These are phyloP conservation scores for Aurelia sp. DNA, from an alignment of 30 jellyfish, hydroid and myxozoan species.

Conservation along the genomic window DNA sequence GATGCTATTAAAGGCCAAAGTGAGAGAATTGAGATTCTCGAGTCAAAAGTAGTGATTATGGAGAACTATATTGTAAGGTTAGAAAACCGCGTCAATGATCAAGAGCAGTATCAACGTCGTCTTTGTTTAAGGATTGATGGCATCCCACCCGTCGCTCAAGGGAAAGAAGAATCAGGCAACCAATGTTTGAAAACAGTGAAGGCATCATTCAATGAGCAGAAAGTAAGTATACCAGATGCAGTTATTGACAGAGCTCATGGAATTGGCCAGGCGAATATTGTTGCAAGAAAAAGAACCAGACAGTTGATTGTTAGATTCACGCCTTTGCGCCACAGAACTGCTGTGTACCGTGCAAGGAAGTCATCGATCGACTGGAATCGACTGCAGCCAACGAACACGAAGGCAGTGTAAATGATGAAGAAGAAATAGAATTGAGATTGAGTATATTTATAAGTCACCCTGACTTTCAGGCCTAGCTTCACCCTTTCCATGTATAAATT, in stretches of 20 bases:
- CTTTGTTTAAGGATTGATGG: constrained; percentile 46
- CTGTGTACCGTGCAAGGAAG: not conserved
- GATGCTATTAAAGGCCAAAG: not conserved
- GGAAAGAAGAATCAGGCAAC: constrained; percentile 40
- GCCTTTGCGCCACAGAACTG: constrained; percentile 38
- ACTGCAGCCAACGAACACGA: constrained; percentile 37
- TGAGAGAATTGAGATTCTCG: no score
- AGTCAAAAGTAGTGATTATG: constrained; percentile 29
- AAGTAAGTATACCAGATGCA: constrained; percentile 58
- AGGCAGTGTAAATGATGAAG: constrained; percentile 31
- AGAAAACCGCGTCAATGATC: constrained; percentile 53
- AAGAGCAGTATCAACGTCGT: constrained; percentile 52
- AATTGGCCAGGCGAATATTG: constrained; percentile 16
- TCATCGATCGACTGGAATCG: not conserved
- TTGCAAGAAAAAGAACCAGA: constrained; percentile 20
- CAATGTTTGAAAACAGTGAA: constrained; percentile 38
- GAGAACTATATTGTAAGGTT: constrained; percentile 19
- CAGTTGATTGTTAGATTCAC: constrained; percentile 56
- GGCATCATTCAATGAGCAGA: constrained; percentile 38
- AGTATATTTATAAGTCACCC: not conserved
- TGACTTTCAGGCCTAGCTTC: constrained; percentile 14
- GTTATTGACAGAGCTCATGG: constrained; percentile 67
- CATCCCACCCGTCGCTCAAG: constrained; percentile 44
- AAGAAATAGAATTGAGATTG: constrained; percentile 9
- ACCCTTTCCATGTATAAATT: not conserved